A percentile compares a stretch with the other conserved stretches of the same genome.
Conservation (phyloP, 2,797 vertebrate species). For the Lagorchestes hirsutus region DNA sequence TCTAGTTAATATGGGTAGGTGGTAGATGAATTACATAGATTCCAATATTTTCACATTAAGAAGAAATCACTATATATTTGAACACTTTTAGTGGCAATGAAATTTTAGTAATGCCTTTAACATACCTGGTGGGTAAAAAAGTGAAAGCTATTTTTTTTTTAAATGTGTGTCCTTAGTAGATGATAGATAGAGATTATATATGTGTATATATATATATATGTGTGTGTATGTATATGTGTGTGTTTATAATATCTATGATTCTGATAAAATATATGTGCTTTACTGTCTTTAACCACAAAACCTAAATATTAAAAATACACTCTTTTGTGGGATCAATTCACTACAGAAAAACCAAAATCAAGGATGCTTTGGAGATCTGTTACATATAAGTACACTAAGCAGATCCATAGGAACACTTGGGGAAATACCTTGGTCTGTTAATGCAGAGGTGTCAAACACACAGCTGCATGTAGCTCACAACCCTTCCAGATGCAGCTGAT, state of each 20-base stretch:
- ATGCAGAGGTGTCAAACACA: neutral
- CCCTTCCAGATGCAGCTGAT: neutral
- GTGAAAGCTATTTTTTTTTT: neutral
- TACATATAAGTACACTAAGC: conserved; percentile 5
- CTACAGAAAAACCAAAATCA: conserved; percentile 47
- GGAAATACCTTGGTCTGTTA: neutral
- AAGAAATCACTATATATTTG: neutral
- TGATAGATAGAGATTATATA: no score
- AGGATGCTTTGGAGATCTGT: conserved; percentile 1
- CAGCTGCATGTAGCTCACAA: neutral
- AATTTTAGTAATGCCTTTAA: neutral
- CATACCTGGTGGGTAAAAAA: neutral
- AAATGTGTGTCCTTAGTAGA: neutral
- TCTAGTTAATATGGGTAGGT: neutral
- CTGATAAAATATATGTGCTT: conserved; percentile 41
- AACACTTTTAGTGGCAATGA: neutral
- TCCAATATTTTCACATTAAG: conserved; percentile 9
- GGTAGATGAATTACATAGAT: conserved; percentile 20
- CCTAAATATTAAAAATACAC: conserved; percentile 36
- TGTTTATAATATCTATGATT: neutral
- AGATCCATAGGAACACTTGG: neutral
- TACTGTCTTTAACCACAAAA: neutral
- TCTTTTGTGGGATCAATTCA: conserved; percentile 25
- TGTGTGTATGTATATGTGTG: neutral
- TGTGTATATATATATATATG: neutral